These are phyloP conservation scores for Conchocele bisecta DNA, from an alignment of 2,888 invertebrate genomes.

Conservation along the genomic window DNA sequence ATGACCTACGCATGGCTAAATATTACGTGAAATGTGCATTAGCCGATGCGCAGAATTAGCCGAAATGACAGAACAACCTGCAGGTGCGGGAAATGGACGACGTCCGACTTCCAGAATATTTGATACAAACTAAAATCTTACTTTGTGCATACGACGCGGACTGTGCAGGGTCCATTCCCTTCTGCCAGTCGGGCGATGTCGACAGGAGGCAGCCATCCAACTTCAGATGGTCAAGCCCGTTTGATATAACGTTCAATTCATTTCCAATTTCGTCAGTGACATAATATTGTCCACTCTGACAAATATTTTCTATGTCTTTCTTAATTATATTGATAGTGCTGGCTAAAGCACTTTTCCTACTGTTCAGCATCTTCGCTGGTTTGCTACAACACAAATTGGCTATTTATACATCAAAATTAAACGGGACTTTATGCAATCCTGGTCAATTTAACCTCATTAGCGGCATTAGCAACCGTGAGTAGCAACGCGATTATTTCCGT, in stretches of 20 bases:
- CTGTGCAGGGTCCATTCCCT: slow-evolving; percentile 58
- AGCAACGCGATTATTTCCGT: slow-evolving; percentile 51
- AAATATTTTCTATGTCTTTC: slow-evolving; percentile 66
- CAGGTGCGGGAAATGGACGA: too few species aligned
- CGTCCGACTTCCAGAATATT: too few species aligned
- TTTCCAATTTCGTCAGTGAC: slow-evolving; percentile 78
- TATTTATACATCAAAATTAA: too few species aligned
- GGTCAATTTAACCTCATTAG: too few species aligned
- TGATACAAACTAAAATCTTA: slow-evolving; percentile 25
- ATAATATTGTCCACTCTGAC: slow-evolving; percentile 76
- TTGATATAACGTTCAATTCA: slow-evolving; percentile 73
- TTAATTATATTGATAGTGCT: slow-evolving; percentile 53
- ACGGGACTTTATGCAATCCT: too few species aligned
- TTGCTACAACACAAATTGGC: not conserved
- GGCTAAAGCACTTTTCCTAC: slow-evolving; percentile 41
- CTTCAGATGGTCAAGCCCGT: slow-evolving; percentile 78
- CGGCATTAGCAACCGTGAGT: slow-evolving; percentile 58
- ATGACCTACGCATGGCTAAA: too few species aligned
- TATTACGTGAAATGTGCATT: too few species aligned
- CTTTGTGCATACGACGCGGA: slow-evolving; percentile 48
- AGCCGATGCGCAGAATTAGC: too few species aligned
- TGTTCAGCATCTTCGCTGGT: slow-evolving; percentile 45
- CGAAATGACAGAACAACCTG: too few species aligned
- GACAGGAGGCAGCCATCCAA: slow-evolving; percentile 76
- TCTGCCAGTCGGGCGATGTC: slow-evolving; percentile 72